phyloP scores from a whole-genome alignment of 2,113 vertebrate genomes.

The Tetrao urogallus region DNA sequence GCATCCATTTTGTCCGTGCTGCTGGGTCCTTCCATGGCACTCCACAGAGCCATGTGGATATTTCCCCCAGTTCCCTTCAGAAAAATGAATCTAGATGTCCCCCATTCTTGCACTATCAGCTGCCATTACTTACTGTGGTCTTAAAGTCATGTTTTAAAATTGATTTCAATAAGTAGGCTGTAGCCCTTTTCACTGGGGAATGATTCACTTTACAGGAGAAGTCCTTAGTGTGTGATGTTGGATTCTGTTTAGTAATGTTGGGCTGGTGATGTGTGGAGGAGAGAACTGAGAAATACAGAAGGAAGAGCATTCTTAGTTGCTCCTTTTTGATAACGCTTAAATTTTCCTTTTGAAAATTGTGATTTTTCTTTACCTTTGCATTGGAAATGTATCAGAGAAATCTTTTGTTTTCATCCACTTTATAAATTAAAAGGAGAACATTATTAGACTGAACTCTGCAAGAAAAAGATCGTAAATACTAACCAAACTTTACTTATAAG shows the following conservation, averaged over 20 bases:
- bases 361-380: background rate
- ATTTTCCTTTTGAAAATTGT: background rate
- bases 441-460: background rate
- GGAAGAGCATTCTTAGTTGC: background rate
- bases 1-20: background rate
- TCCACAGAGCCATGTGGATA: background rate
- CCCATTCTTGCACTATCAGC: background rate
- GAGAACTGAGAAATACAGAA: background rate
- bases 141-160: background rate
- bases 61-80: background rate
- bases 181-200: background rate
- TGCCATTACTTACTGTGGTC: background rate
- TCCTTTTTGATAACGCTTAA: background rate
- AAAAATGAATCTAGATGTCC: accelerated
- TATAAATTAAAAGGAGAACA: background rate
- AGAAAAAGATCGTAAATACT: background rate
- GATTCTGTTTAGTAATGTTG: background rate
- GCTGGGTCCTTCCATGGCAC: background rate
- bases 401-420: background rate
- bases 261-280: background rate
- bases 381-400: background rate
- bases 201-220: background rate
- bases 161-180: background rate
- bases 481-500: background rate
- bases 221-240: background rate